phyloP scores from a whole-genome alignment of 2,113 vertebrate genomes.

The Cyrtonyx montezumae region DNA sequence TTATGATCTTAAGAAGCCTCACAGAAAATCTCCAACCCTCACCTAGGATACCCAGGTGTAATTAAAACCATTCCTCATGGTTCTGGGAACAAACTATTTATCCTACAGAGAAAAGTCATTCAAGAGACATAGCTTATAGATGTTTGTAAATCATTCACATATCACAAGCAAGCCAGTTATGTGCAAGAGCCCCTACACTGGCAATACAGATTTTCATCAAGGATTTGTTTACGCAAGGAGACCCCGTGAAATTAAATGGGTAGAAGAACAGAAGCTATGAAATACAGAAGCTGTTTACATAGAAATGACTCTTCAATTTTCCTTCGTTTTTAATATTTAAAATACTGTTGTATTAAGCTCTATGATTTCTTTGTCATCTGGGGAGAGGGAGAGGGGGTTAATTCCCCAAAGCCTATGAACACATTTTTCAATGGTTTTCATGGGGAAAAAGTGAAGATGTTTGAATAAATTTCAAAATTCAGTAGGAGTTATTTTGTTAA shows the following conservation, averaged over 20 bases:
- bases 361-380: neutral
- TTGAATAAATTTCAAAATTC: neutral
- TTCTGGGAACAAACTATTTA: neutral
- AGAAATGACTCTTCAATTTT: neutral
- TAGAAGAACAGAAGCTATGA: neutral
- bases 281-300: neutral
- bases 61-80: neutral
- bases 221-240: neutral
- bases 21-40: neutral
- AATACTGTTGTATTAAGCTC: neutral
- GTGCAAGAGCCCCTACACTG: neutral
- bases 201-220: neutral
- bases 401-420: neutral
- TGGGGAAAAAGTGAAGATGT: neutral
- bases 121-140: neutral
- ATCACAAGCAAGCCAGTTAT: neutral
- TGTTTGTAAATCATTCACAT: neutral
- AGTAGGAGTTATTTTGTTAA: neutral
- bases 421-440: neutral
- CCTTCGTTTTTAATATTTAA: neutral
- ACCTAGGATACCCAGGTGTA: neutral
- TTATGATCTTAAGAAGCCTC: neutral
- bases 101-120: neutral
- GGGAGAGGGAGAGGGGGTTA: neutral
- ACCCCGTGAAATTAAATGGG: neutral